A percentile compares a stretch with the other conserved stretches of the same genome.
Evolutionary conservation across 2,888 invertebrate species (phyloP).

Genomic region (Hydrotaea diabolus): DNA sequence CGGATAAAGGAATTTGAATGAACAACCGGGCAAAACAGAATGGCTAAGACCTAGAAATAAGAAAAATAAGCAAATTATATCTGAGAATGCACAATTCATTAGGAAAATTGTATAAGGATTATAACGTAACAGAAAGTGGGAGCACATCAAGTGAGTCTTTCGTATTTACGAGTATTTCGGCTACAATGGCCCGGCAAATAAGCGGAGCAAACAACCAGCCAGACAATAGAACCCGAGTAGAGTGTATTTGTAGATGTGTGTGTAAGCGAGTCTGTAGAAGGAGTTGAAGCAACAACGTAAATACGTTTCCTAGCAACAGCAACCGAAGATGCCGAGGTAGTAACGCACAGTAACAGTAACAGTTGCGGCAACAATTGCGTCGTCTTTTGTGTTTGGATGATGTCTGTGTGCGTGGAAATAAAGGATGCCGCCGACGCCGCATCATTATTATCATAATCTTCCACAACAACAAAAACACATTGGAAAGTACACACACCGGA

Average conservation of each 20-base stretch:
- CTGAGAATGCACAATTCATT: constrained; percentile 45
- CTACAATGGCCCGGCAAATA: background rate
- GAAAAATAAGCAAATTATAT: constrained; percentile 38
- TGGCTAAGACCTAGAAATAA: background rate
- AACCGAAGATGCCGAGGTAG: background rate
- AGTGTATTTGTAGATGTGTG: background rate
- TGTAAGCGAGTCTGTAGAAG: background rate
- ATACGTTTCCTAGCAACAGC: background rate
- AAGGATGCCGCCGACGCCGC: constrained; percentile 23
- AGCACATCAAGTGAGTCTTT: background rate
- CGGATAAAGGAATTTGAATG: background rate
- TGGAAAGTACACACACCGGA: background rate
- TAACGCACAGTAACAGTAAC: background rate
- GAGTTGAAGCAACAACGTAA: constrained; percentile 3
- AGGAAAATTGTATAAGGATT: constrained; percentile 45
- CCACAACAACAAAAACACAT: background rate
- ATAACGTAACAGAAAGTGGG: constrained; percentile 20
- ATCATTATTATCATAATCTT: constrained; percentile 19
- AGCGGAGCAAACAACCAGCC: background rate
- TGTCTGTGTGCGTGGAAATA: constrained; percentile 10
- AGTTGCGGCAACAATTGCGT: constrained; percentile 33
- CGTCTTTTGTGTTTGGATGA: constrained; percentile 39
- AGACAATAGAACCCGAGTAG: background rate
- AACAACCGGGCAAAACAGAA: background rate
- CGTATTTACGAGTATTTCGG: background rate